Conservation (phyloP, 2,888 invertebrate genomes). For the Hyppa rectilinea region DNA sequence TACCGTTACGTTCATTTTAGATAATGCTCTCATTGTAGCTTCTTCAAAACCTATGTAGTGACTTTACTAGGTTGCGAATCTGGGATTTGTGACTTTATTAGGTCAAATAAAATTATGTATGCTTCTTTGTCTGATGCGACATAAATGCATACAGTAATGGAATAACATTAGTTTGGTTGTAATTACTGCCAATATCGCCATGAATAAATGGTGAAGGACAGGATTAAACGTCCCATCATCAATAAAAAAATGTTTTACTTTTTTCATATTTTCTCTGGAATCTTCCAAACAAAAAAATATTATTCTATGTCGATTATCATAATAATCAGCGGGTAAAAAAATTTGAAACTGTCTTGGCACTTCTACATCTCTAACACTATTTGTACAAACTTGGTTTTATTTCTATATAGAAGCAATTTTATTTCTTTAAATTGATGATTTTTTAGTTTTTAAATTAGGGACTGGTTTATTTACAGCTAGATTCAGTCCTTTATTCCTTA, state of each 20-base stretch:
- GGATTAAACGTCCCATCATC: no score
- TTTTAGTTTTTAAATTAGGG: slow-evolving; percentile 16
- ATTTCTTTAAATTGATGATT: slow-evolving; percentile 20
- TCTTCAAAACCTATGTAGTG: slow-evolving; percentile 6
- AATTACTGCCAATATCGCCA: not conserved
- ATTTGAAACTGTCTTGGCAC: slow-evolving; percentile 16
- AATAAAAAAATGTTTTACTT: not conserved
- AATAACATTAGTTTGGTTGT: slow-evolving; percentile 2
- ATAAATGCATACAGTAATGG: no score
- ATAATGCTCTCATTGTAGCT: slow-evolving; percentile 24
- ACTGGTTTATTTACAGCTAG: slow-evolving; percentile 24
- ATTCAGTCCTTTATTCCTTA: slow-evolving; percentile 20
- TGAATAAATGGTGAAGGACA: no score
- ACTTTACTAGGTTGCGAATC: no score
- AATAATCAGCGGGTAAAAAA: slow-evolving; percentile 27
- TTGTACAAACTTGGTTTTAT: slow-evolving; percentile 21
- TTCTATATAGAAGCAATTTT: no score
- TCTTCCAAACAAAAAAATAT: slow-evolving; percentile 31
- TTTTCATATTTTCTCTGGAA: slow-evolving; percentile 30
- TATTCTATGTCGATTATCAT: slow-evolving; percentile 9
- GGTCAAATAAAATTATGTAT: no score
- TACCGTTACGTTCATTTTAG: slow-evolving; percentile 14
- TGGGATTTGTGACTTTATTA: no score
- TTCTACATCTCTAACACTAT: slow-evolving; percentile 24
- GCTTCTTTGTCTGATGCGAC: no score